Evolutionary conservation across 2,888 invertebrate genomes (phyloP), one percentile per base, ranked within the genome.

Genomic region (Cyclophora albipunctata): DNA sequence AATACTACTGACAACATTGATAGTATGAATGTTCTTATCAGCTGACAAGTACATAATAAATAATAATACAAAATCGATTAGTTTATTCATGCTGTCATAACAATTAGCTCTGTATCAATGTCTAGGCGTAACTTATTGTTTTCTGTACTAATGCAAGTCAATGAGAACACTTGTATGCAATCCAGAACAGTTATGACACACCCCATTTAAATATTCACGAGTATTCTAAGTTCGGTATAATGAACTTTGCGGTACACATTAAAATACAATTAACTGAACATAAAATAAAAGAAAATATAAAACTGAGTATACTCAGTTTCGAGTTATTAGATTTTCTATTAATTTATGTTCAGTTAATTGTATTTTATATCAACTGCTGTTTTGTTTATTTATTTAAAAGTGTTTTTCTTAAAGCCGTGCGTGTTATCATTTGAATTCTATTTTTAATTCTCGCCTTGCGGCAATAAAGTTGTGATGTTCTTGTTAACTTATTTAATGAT

Each of bases 171-270:
- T 67, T 71, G 64, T 70, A 64, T 74, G 75, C 73, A 79, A 20
- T 79, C 77, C 73, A 74, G 77, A 72, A 73, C 74, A 72, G 51
- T 69, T 64, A 68, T 72, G 72, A 67, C 67, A 66, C 62, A 69
- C 67, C 71, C 71, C 20, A 71, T 69, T 79, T 82, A 73, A 77
- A 82, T 82, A 81, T 80, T 62, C 67, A 76, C 71, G 49, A 52
- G 45, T 54, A 50, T 60, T 67, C 52, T 45, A 34, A 34, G 5
- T 43, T 43, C 20, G 37, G 37, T 5, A 46, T 41, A 3, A 54
- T 62, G 58, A 65, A 66, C 61, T 61, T 55, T 54, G 63, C 64
- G 66, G 50, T 49, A 59, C 61, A 54, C 54, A 62, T 66, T 62
- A 67, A 57, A 70, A 68, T 66, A 64, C 66, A 62, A 67, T 65